Evolutionary conservation across 2,888 invertebrate species (phyloP).

Genomic region (Parnassius orleans): DNA sequence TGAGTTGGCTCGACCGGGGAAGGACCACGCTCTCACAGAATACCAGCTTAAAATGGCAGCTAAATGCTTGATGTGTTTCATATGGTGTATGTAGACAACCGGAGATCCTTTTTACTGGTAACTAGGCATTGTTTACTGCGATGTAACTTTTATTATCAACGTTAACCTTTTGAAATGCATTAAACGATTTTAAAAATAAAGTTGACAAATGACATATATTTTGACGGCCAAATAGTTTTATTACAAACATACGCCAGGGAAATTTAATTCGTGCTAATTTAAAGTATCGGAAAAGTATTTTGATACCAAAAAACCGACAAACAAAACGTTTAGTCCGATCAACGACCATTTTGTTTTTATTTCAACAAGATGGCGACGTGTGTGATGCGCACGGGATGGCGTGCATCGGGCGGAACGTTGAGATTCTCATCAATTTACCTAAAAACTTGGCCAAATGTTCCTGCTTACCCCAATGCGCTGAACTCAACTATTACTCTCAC

Average conservation of each 20-base stretch:
- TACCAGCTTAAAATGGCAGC: no score
- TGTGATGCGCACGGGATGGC: constrained; percentile 78
- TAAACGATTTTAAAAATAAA: neutral
- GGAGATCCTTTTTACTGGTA: no score
- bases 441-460: constrained; percentile 74
- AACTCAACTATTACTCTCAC: constrained; percentile 75
- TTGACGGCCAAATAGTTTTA: neutral
- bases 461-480: constrained; percentile 73
- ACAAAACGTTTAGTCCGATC: neutral
- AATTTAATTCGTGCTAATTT: neutral
- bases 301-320: neutral
- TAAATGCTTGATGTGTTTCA: no score
- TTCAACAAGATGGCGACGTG: constrained; percentile 65
- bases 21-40: no score
- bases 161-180: neutral
- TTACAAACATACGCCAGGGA: neutral
- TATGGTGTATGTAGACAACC: no score
- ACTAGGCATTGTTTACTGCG: no score
- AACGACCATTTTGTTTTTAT: constrained; percentile 11
- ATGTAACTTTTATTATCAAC: no score
- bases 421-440: constrained; percentile 74
- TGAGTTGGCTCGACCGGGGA: no score
- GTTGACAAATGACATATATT: neutral
- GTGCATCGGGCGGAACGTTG: constrained; percentile 75
- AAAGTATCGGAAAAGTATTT: neutral